Conservation (phyloP, 2,888 invertebrate species). For the Allolobophora icterica region DNA sequence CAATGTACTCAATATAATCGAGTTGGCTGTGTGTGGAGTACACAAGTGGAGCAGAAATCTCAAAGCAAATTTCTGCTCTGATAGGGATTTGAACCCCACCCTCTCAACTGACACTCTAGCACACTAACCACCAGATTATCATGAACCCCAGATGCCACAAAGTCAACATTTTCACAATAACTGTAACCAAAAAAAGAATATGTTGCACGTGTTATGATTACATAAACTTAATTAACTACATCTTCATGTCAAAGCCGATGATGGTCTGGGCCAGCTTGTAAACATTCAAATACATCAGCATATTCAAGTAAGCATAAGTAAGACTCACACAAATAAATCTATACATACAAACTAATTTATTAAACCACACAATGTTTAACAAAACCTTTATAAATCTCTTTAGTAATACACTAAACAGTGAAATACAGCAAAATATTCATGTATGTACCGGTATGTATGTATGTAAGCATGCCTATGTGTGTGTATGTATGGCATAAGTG, state of each 20-base stretch:
- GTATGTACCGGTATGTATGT: neutral
- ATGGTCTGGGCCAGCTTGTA: neutral
- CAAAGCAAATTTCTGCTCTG: no score
- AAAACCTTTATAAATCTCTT: neutral
- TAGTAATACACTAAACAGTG: neutral
- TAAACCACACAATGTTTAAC: neutral
- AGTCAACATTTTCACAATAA: conserved; percentile 1
- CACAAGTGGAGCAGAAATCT: no score
- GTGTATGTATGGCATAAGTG: neutral
- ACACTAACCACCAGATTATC: no score
- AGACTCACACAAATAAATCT: neutral
- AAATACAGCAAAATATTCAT: conserved; percentile 8
- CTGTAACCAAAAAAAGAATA: neutral
- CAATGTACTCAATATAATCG: no score
- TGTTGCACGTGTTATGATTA: conserved; percentile 10
- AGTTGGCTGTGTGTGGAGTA: no score
- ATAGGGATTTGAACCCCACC: no score
- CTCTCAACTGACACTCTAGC: no score
- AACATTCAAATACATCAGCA: no score
- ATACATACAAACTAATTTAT: neutral
- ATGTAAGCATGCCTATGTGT: neutral
- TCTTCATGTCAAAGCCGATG: neutral
- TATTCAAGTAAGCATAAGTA: neutral
- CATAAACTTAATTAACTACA: neutral
- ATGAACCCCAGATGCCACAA: neutral